Base-by-base conservation (phyloP, 2,888 invertebrate species). In the Lamproptera curius region DNA sequence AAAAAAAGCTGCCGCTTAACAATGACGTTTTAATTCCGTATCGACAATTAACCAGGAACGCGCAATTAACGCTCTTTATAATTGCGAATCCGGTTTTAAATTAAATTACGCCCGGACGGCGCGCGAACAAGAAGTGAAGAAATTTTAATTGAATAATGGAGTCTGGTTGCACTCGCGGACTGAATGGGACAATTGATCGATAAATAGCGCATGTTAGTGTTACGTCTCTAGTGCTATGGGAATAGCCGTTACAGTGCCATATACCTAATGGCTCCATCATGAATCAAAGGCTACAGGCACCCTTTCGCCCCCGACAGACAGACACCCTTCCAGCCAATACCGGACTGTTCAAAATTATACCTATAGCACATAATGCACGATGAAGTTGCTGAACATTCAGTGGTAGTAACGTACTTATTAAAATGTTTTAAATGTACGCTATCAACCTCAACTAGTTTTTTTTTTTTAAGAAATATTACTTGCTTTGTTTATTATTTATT, bases 171-270 rank as follows among this genome's bases (percentile, higher is more conserved):
- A 43, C 13, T 45, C 17, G 16, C 5, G 28, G 37, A 33, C 33
- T 33, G 20, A 23, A 45, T 39, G 39, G 16, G 38, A 45, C 35
- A 43, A 43, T 49, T 41, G 16, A 44, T 49, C 36, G 40, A 40
- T 49, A 39, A 43, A 33, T 33, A 41, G 20, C 33, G 33, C 16
- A 20, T 36, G 13, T n/a, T n/a, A n/a, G n/a, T 11, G 17, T 17
- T 35, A 41, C 36, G 26, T 36, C 28, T 42, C 20, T 14, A n/a
- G 15, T 10, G n/a, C 67, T 70, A 74, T 77, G 82, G 77, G 81
- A 80, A 65, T 68, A 64, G 65, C 71, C 63, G 78, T 79, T n/a
- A 84, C 83, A 84, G 82, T 81, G 72, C 68, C 69, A 65, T 67
- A 64, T 72, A 70, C 68, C 75, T 76, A 76, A 76, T 72, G 65